These are phyloP conservation scores for Characodon lateralis DNA, from an alignment of 2,797 vertebrate species.

Conservation along the genomic window DNA sequence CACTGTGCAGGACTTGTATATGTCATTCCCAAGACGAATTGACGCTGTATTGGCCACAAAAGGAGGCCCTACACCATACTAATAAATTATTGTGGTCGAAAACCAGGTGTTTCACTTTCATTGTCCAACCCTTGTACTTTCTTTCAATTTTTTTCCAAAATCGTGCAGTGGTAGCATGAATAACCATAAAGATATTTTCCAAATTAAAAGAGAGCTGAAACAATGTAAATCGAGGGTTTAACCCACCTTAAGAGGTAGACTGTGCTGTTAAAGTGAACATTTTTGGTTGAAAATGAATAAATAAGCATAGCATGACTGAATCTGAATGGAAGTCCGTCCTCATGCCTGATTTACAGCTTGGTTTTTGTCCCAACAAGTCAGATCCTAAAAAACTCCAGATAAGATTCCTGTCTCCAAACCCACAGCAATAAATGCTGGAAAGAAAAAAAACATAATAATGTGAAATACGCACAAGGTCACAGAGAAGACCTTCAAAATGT, in stretches of 20 bases:
- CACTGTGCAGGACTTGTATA: too few relatives aligned
- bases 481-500: neutral
- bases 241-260: too few relatives aligned
- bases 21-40: too few relatives aligned
- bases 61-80: too few relatives aligned
- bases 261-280: neutral
- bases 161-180: neutral
- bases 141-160: neutral
- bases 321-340: neutral
- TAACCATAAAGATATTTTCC: neutral
- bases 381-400: constrained; percentile 8
- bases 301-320: neutral
- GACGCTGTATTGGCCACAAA: too few relatives aligned
- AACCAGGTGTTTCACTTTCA: too few relatives aligned
- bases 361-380: constrained; percentile 37
- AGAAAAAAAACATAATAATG: neutral
- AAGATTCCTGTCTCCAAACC: constrained; percentile 22
- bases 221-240: too few relatives aligned
- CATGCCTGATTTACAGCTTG: constrained; percentile 12
- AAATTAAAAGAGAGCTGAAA: neutral
- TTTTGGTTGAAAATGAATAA: neutral
- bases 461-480: constrained; percentile 32
- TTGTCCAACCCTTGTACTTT: too few relatives aligned
- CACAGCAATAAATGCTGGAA: constrained; percentile 26
- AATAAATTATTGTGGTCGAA: too few relatives aligned